Base-by-base conservation (phyloP, 1,140 invertebrate species). In the Pemphigus obesinymphae region DNA sequence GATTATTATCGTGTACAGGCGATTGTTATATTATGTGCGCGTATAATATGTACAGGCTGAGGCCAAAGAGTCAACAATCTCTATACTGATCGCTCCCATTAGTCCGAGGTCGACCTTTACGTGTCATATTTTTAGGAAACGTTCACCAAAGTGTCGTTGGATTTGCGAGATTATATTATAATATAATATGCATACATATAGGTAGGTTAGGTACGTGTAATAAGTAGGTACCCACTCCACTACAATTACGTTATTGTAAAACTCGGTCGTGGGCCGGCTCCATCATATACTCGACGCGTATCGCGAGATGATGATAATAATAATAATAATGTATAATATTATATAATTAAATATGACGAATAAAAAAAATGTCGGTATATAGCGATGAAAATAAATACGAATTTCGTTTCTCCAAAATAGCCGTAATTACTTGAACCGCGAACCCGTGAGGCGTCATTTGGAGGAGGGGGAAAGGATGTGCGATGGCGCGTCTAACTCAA, bases 61-160 rank as follows among this genome's bases (percentile, higher is more conserved):
- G 68, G 68, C 40, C 40, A 70, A 70, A 45, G 68, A 70, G 68
- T 70, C 68, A 45, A 70, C 40, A 70, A 70, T 70, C 66, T 26
- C 66, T n/a, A 37, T 8, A 5, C 8, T 37, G 31, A 70, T 70
- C 68, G 23, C 37, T 70, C 68, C 40, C 40, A 70, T 70, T 70
- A 70, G 37, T n/a, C 63, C n/a, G 63, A 68, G 34, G 63, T 68
- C 63, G 63, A 68, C 63, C 34, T 68, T 68, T 68, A 40, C 61
- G 61, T 66, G 63, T 70, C 34, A 43, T 43, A 70, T 70, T 68
- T 70, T 70, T 23, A 70, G 66, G n/a, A 43, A 43, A 70, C 37
- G n/a, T 70, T 43, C n/a, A 43, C 50, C n/a, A 7, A 5, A 17
- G 37, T 26, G 66, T 26, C n/a, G 20, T 43, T 17, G 5, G 66